Conservation (phyloP, 2,888 invertebrate species). For the Tinea semifulvella region DNA sequence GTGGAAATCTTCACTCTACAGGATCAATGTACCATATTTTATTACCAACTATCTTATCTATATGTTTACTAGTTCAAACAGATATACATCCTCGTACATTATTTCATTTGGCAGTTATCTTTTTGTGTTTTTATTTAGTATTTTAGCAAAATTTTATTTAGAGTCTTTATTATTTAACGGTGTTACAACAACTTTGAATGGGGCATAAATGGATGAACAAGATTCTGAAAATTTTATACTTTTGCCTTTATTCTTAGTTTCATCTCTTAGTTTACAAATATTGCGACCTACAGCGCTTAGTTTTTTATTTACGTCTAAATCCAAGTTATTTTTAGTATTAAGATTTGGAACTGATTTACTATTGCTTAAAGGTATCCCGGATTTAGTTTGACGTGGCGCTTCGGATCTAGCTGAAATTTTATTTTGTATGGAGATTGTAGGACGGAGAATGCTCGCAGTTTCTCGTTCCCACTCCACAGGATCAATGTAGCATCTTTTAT, state of each 20-base stretch:
- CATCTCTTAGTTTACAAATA: constrained; percentile 48
- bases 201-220: constrained; percentile 48
- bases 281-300: constrained; percentile 53
- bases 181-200: constrained; percentile 45
- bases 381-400: constrained; percentile 40
- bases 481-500: constrained; percentile 63
- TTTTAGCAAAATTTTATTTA: not conserved
- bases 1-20: too few species aligned
- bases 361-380: constrained; percentile 32
- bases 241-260: constrained; percentile 41
- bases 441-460: constrained; percentile 62
- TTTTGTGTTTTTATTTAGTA: too few species aligned
- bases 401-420: constrained; percentile 40
- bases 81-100: too few species aligned
- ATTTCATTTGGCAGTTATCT: too few species aligned
- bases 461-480: constrained; percentile 63
- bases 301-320: constrained; percentile 46
- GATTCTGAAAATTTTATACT: constrained; percentile 48
- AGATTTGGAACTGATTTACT: constrained; percentile 29
- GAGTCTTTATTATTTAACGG: constrained; percentile 28
- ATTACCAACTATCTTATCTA: too few species aligned
- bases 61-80: too few species aligned
- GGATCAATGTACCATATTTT: too few species aligned
- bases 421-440: constrained; percentile 56
- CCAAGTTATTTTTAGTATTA: constrained; percentile 33